Conservation (phyloP, 2,888 invertebrate species). For the Xylota sylvarum region DNA sequence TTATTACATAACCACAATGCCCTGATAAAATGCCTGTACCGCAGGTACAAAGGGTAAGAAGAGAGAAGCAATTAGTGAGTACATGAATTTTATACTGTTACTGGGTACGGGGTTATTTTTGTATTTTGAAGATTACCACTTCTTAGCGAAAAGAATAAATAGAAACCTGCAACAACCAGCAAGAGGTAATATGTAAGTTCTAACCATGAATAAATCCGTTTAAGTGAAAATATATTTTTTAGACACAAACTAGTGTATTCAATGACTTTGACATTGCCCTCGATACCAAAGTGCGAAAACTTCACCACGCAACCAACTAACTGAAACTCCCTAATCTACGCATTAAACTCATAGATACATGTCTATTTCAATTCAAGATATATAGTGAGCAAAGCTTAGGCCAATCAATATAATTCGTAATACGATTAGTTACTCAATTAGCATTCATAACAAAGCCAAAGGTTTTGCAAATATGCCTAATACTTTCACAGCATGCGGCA, state of each 20-base stretch:
- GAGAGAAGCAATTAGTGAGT: too few species aligned
- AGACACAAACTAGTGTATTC: neutral
- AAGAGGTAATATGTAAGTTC: too few species aligned
- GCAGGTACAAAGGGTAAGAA: too few species aligned
- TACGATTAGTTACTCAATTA: slow-evolving; percentile 3
- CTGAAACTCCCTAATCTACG: neutral
- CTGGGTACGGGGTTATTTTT: too few species aligned
- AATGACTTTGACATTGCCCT: neutral
- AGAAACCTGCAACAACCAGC: too few species aligned
- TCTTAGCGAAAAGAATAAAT: too few species aligned
- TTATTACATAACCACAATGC: too few species aligned
- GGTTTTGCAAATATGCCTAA: neutral
- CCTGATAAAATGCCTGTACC: too few species aligned
- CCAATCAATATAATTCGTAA: neutral
- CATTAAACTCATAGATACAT: neutral
- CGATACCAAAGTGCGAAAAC: neutral
- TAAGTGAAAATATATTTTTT: neutral
- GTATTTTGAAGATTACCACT: neutral
- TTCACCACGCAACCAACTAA: neutral
- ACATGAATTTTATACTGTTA: too few species aligned
- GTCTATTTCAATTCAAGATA: neutral
- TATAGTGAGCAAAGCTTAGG: neutral
- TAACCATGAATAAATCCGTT: neutral
- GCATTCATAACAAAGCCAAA: neutral
- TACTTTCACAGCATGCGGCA: slow-evolving; percentile 45